Conservation (phyloP, 2,797 vertebrate species). For the Thaleichthys pacificus region DNA sequence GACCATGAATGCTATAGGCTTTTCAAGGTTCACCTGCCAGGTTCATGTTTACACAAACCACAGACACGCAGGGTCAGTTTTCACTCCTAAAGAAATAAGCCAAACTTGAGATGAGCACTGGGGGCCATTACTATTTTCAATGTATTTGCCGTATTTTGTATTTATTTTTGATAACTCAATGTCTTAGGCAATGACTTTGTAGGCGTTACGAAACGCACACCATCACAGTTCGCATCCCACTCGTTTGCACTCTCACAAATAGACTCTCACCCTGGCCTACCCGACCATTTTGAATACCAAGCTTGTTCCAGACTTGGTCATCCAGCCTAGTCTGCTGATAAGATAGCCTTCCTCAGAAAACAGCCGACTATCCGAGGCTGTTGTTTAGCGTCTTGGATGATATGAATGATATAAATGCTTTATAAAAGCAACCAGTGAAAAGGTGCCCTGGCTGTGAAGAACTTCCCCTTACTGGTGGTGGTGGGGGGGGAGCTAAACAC, state of each 20-base stretch:
- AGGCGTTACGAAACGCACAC: too few relatives aligned
- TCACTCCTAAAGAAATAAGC: too few relatives aligned
- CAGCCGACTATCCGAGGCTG: conserved; percentile 62
- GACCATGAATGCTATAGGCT: background rate
- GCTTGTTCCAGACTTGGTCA: conserved; percentile 50
- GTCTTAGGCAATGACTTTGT: background rate
- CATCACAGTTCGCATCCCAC: too few relatives aligned
- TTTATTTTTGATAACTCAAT: too few relatives aligned
- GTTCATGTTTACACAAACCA: too few relatives aligned
- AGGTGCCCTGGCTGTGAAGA: conserved; percentile 63
- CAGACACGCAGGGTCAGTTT: too few relatives aligned
- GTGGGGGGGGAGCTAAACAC: conserved; percentile 18
- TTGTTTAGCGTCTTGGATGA: conserved; percentile 66
- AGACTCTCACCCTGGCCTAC: conserved; percentile 48
- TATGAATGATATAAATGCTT: conserved; percentile 67
- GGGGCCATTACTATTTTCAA: too few relatives aligned
- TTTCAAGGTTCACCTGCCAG: background rate
- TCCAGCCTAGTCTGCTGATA: conserved; percentile 64
- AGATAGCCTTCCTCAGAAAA: conserved; percentile 52
- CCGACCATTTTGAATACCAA: conserved; percentile 44
- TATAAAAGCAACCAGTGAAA: conserved; percentile 62
- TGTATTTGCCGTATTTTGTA: too few relatives aligned
- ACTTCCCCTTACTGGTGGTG: conserved; percentile 51
- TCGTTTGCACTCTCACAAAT: background rate
- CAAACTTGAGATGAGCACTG: too few relatives aligned